A percentile compares a stretch with the other conserved stretches of the same genome.
Evolutionary conservation across 92 coral and sea anemone species (phyloP).

Genomic region (Blastomussa wellsi): DNA sequence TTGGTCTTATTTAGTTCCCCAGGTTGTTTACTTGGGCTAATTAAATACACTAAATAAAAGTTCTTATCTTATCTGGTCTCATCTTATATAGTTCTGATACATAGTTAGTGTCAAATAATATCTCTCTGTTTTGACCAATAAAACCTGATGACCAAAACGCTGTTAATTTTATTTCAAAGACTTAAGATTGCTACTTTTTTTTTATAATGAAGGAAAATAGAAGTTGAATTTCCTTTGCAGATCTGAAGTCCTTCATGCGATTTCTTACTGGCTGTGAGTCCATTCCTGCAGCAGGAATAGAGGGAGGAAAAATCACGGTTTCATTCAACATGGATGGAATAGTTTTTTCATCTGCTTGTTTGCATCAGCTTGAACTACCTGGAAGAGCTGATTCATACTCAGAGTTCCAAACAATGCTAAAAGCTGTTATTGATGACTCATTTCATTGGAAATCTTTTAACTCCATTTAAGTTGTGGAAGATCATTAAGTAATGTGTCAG

Average conservation of each 20-base stretch:
- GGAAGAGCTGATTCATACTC: constrained; percentile 39
- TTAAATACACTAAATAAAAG: neutral
- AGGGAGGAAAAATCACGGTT: constrained; percentile 39
- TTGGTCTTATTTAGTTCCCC: constrained; percentile 2
- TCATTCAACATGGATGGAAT: constrained; percentile 30
- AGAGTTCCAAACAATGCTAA: constrained; percentile 38
- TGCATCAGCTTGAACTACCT: constrained; percentile 42
- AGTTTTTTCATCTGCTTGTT: constrained; percentile 31
- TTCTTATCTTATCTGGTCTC: constrained; percentile 23
- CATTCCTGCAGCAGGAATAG: constrained; percentile 41
- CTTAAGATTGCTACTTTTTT: too few relatives aligned
- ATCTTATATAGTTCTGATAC: constrained; percentile 27
- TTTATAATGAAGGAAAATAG: constrained; percentile 25
- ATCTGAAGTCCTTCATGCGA: constrained; percentile 26
- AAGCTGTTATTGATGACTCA: constrained; percentile 33
- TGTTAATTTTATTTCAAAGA: too few relatives aligned
- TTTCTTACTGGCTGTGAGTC: constrained; percentile 39
- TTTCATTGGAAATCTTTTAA: constrained; percentile 31
- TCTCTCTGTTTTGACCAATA: constrained; percentile 25
- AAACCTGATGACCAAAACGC: too few relatives aligned
- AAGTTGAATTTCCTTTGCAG: constrained; percentile 30
- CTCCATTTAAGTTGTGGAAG: constrained; percentile 30
- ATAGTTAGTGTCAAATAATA: constrained; percentile 23
- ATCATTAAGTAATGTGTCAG: constrained; percentile 37
- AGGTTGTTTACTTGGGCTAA: neutral